Conservation (phyloP, 1,140 invertebrate genomes). For the Spodoptera litura region DNA sequence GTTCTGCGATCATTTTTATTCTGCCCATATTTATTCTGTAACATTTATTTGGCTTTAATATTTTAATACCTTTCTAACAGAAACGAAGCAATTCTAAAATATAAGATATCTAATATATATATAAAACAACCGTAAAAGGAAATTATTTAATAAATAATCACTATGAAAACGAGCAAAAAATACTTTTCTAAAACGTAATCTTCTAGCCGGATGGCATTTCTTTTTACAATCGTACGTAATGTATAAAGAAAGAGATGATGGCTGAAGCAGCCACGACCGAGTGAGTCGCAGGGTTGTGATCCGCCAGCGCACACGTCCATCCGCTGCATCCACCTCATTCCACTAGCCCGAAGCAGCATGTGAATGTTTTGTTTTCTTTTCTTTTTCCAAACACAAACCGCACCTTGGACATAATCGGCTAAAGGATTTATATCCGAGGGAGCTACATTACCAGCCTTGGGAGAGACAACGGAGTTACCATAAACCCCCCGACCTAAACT, state of each 20-base stretch:
- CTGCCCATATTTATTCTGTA: neutral
- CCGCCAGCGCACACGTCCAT: slow-evolving; percentile 62
- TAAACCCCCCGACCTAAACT: slow-evolving; percentile 84
- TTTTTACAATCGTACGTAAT: neutral
- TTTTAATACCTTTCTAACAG: too few relatives aligned
- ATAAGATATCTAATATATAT: too few relatives aligned
- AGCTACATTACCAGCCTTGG: slow-evolving; percentile 82
- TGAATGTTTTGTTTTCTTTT: slow-evolving; percentile 86
- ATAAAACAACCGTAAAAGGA: neutral
- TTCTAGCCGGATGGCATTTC: slow-evolving; percentile 22
- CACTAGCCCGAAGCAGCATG: slow-evolving; percentile 83
- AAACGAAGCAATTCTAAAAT: neutral
- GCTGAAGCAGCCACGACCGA: neutral
- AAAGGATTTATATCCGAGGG: slow-evolving; percentile 85
- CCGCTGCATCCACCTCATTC: slow-evolving; percentile 80
- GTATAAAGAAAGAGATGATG: neutral
- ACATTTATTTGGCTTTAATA: neutral
- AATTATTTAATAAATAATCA: neutral
- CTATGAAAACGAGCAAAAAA: neutral
- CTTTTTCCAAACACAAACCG: slow-evolving; percentile 84
- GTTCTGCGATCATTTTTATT: slow-evolving; percentile 65
- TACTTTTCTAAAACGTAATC: neutral
- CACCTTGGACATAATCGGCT: slow-evolving; percentile 81
- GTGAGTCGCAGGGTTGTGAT: slow-evolving; percentile 67
- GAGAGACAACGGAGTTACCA: slow-evolving; percentile 82